phyloP scores from a whole-genome alignment of 2,113 vertebrate genomes.

The Rhinopomastus cyanomelas region DNA sequence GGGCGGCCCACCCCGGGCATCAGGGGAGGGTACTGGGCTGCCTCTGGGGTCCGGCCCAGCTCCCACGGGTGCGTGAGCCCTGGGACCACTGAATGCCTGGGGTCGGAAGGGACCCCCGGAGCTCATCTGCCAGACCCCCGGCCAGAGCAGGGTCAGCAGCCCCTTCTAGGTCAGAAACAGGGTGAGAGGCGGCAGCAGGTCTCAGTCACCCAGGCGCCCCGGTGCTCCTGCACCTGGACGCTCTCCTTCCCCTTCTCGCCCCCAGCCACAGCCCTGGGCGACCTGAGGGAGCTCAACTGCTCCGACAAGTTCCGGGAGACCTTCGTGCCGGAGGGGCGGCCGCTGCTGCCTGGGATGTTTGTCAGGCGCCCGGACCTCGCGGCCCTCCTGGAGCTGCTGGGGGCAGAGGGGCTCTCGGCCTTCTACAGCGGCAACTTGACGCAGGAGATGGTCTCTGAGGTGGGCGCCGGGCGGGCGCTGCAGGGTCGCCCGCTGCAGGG shows the following conservation, averaged over 20 bases:
- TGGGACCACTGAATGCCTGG: too few relatives aligned
- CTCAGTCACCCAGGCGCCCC: neutral
- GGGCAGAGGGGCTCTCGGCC: constrained; percentile 78
- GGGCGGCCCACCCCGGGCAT: neutral
- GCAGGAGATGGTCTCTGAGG: constrained; percentile 87
- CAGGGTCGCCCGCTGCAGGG: too few relatives aligned
- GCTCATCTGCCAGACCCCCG: too few relatives aligned
- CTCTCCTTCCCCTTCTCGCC: neutral
- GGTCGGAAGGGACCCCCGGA: too few relatives aligned
- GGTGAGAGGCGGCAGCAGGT: neutral
- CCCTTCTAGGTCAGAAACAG: neutral
- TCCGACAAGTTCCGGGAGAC: constrained; percentile 82
- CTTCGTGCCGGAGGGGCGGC: constrained; percentile 83
- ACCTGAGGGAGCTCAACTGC: constrained; percentile 80
- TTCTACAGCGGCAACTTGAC: constrained; percentile 92
- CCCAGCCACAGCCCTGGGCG: constrained; percentile 83
- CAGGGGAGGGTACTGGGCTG: neutral
- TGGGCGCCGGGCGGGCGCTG: too few relatives aligned
- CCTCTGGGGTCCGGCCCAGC: neutral
- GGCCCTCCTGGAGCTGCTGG: constrained; percentile 80
- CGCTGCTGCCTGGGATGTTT: constrained; percentile 80
- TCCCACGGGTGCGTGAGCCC: neutral
- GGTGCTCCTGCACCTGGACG: accelerated
- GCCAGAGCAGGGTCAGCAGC: too few relatives aligned
- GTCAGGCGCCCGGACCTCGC: constrained; percentile 85